Evolutionary conservation across 2,888 invertebrate species (phyloP), one percentile per base, ranked within the genome.

Genomic region (Parelbella ahira): DNA sequence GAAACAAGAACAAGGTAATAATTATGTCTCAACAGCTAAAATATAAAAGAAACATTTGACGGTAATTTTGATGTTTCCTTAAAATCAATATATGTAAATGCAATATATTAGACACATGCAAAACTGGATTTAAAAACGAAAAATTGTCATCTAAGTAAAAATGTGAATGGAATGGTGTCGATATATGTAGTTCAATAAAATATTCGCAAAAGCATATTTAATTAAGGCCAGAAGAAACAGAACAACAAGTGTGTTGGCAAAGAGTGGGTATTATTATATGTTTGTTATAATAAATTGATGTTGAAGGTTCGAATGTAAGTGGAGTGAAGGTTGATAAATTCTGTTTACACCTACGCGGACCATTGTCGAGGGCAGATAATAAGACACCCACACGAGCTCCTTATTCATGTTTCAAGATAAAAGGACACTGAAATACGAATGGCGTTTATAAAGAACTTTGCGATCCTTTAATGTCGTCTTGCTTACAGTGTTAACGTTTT

Each of bases 291-390:
- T 21, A 27, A 33, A 41, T 32, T 21, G 9, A 34, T 6, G 33
- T 41, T 32, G 11, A 33, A 30, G 27, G 13, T 9, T 9, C 6
- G 21, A 15, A 33, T 21, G 18, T 20, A 15, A 27, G 34, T 28
- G 15, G 15, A 9, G 15, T 25, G 19, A 11, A 37, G 34, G 41
- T 27, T 27, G 41, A 20, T 32, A 33, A 25, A 33, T 42, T 27
- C 51, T 44, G 47, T 51, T 44, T 37, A 47, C 51, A 49, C 50
- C 51, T 48, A 53, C 51, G 43, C 43, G 24, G 3, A 46, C 43
- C 44, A 49, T 42, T 42, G 38, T 42, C 37, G 47, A 21, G 39
- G 44, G 34, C 51, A 49, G 42, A 52, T 48, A 49, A 52, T 49
- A 50, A 48, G 42, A 45, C 36, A 29, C 51, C 53, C 50, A 47